phyloP scores from a whole-genome alignment of 2,113 vertebrate genomes.

The Prunella fulvescens region DNA sequence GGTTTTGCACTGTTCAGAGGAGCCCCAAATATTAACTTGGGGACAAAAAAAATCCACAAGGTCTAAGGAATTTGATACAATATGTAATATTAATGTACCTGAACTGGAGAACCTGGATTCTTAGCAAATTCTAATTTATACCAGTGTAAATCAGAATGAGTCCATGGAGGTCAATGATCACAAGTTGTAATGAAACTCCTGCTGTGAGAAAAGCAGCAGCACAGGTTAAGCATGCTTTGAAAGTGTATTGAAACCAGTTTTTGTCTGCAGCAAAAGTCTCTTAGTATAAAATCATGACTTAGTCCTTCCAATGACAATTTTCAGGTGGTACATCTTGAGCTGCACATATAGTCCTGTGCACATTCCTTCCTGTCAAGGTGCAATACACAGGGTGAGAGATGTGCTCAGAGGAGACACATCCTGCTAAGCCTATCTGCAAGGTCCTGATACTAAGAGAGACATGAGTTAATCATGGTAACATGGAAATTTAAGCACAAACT shows the following conservation, averaged over 20 bases:
- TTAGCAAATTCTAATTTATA: not conserved
- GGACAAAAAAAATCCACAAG: not conserved
- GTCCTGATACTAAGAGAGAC: not conserved
- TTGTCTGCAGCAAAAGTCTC: not conserved
- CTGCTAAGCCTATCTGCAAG: not conserved
- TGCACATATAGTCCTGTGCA: not conserved
- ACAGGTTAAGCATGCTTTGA: fast-evolving
- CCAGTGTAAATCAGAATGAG: not conserved
- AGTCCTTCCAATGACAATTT: not conserved
- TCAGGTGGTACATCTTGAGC: not conserved
- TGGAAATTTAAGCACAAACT: not conserved
- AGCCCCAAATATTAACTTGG: not conserved
- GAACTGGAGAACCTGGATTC: not conserved
- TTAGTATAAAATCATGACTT: not conserved
- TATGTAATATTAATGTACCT: not conserved
- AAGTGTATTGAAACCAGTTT: not conserved
- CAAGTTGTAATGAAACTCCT: not conserved
- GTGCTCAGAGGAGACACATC: not conserved
- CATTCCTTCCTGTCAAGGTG: not conserved
- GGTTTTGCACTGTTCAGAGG: not conserved
- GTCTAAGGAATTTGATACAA: not conserved
- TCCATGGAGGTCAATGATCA: not conserved
- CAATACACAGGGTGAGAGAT: not conserved
- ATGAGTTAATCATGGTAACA: not conserved
- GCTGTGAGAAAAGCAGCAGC: not conserved